Evolutionary conservation across 2,113 vertebrate species (phyloP).

Genomic region (Saimiri boliviensis): DNA sequence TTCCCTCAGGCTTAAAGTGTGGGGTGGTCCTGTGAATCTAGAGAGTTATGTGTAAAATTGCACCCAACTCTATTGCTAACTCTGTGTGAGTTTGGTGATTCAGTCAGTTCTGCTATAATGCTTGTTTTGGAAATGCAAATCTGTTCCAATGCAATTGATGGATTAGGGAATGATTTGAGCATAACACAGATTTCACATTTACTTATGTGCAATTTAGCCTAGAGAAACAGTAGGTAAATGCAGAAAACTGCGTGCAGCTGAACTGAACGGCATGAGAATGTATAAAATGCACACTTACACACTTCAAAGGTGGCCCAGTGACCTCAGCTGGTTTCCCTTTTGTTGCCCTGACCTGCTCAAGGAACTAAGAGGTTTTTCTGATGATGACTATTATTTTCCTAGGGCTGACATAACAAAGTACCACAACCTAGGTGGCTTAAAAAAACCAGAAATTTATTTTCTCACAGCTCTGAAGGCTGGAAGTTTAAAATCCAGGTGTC

Average conservation of each 20-base stretch:
- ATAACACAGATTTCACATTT: slow-evolving; percentile 26
- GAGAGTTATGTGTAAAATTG: background rate
- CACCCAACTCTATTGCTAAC: fast-evolving
- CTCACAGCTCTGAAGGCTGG: background rate
- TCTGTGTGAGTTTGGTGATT: background rate
- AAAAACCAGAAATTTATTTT: background rate
- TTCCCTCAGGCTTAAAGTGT: background rate
- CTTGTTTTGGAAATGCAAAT: slow-evolving; percentile 14
- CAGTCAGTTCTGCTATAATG: background rate
- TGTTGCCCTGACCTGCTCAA: background rate
- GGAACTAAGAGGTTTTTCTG: background rate
- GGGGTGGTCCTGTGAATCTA: background rate
- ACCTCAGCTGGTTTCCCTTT: background rate
- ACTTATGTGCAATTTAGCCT: background rate
- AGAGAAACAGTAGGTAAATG: background rate
- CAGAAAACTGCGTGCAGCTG: background rate
- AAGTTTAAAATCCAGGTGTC: background rate
- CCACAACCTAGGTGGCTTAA: background rate
- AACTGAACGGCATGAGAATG: background rate
- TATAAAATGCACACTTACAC: fast-evolving
- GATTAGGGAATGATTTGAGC: background rate
- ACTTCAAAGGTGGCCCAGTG: background rate
- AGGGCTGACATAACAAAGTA: background rate
- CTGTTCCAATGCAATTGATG: background rate
- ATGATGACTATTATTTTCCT: background rate